Evolutionary conservation across 2,797 vertebrate species (phyloP), one percentile per base, ranked within the genome.

Genomic region (Ispidina lecontei): DNA sequence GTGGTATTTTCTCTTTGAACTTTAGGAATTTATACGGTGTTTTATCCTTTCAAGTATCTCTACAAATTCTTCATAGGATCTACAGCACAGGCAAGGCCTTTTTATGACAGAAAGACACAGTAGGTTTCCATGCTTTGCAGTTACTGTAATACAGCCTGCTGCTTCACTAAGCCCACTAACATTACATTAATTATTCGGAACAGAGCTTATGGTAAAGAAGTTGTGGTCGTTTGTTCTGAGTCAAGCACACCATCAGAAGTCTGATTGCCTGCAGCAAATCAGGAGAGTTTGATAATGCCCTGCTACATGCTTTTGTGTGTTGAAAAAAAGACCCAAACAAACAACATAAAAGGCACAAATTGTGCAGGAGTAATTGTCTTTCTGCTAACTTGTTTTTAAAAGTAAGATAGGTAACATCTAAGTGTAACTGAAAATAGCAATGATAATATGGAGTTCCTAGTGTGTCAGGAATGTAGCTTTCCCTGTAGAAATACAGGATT

Each of bases 1-100:
- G 72, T 95, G 94, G 94, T 91, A 94, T 95, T 97, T 96, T 95
- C 89, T 94, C 91, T 96, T 94, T 95, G 91, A 95, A 96, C 94
- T 83, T 93, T 9, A 94, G 93, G 96, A 94, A 96, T 90, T 79
- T 89, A 96, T 95, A 94, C 67, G 49, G 72, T 85, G 81, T 87
- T 77, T 97, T 95, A 96, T 93, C 72, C 77, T 96, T 95, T 93
- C 54, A 84, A 95, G 80, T 69, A 81, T 86, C 74, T 95, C 85
- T 93, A 79, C 41, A 92, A 96, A 95, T 82, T 94, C 92, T 89
- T 96, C 88, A 94, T 78, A 82, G 91, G 95, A 96, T 91, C 74
- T 91, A 75, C 84, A 92, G 88, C 85, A 92, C 68, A 94, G 77
- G 71, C 87, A 92, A 86, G 80, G 91, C 82, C 31, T 73, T 78